Conservation (phyloP, 2,888 invertebrate species). For the Crocallis elinguaria region DNA sequence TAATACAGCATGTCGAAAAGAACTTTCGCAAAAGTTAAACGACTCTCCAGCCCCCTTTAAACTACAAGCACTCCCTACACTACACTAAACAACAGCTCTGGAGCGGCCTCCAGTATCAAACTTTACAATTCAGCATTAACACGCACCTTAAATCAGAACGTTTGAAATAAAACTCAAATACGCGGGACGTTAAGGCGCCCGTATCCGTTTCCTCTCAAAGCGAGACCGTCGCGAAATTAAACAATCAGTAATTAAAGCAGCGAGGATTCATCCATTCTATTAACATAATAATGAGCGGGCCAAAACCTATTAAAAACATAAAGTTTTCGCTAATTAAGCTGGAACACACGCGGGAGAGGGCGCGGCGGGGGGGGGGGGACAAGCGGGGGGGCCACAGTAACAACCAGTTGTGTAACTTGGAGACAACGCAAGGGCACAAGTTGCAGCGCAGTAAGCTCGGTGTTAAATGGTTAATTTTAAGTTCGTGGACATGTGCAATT, state of each 20-base stretch:
- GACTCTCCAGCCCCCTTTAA: neutral
- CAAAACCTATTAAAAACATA: conserved; percentile 21
- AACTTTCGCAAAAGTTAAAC: neutral
- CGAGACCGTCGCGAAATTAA: conserved; percentile 24
- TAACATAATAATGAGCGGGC: conserved; percentile 25
- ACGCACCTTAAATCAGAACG: neutral
- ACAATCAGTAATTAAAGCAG: conserved; percentile 28
- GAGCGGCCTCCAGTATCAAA: neutral
- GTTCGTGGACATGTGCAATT: neutral
- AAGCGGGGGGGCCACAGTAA: conserved; percentile 2
- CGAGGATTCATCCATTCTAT: conserved; percentile 25
- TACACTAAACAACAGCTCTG: neutral
- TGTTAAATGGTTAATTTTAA: neutral
- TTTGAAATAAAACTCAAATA: conserved; percentile 25
- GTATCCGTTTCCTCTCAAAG: conserved; percentile 17
- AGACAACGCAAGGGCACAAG: neutral
- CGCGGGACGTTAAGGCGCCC: conserved; percentile 9
- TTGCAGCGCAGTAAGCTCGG: neutral
- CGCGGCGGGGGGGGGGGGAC: too few species aligned
- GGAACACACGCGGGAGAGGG: conserved; percentile 13
- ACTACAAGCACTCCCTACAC: neutral
- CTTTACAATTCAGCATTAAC: neutral
- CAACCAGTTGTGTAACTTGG: neutral
- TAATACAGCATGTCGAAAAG: too few species aligned
- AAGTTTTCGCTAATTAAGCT: conserved; percentile 25